Base-by-base conservation (phyloP, 2,888 invertebrate genomes). In the Holacanthella duospinosa region DNA sequence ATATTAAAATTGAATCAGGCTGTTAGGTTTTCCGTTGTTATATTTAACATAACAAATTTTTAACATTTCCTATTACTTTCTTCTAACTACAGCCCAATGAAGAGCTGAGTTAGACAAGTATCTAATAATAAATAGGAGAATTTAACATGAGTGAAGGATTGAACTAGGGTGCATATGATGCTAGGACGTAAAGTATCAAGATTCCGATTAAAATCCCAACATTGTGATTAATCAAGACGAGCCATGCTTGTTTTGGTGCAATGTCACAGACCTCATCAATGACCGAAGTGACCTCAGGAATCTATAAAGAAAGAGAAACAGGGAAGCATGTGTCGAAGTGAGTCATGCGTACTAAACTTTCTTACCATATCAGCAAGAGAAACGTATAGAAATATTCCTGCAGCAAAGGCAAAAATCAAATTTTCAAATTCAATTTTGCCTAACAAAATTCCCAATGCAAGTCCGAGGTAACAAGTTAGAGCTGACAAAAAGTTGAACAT, bases 311-410 rank as follows among this genome's bases (percentile, higher is more conserved):
- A 43, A 24, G n/a, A 62, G 54, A 43, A 1, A 9, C 44, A 55
- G 28, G 4, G n/a, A 44, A 58, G 9, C 27, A 44, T 44, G 9
- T 6, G 6, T 43, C 16, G 2, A 55, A 43, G 29, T 24, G 44
- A 16, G 44, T 3, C 59, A 26, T 44, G n/a, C n/a, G n/a, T n/a
- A n/a, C n/a, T n/a, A 29, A n/a, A 9, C 9, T n/a, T 54, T 27
- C 72, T 77, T 74, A 84, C 82, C 83, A 84, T 82, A 74, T 82
- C 82, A 59, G 79, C 81, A 26, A 84, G 76, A 2, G 82, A 78
- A 60, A 84, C 82, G 75, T 84, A 84, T 24, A 84, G 77, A 74
- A 84, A 84, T 78, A 83, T 81, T 48, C 83, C 84, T 3, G 80
- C 83, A 44, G 84, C 82, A 59, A 83, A 75, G 1, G 80, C 83